Evolutionary conservation across 2,888 invertebrate genomes (phyloP), one percentile per base, ranked within the genome.

Genomic region (Mimachlamys varia): DNA sequence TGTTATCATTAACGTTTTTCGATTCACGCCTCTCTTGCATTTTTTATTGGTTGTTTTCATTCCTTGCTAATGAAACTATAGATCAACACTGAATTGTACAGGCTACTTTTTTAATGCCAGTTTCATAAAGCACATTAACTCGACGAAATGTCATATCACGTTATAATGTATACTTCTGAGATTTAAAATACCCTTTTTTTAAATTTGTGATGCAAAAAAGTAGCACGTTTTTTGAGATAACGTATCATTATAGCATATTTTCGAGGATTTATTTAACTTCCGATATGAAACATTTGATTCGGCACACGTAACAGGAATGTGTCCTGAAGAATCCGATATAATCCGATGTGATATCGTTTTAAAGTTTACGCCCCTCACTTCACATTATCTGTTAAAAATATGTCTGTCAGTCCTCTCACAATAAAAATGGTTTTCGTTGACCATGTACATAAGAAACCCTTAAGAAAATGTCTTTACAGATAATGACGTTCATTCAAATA

Each of bases 211-310:
- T n/a, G 12, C 22, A 62, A 62, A 62, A 19, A 62, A 5, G 22
- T n/a, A 62, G 7, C n/a, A n/a, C 62, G 62, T 62, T 27, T n/a
- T n/a, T 62, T 4, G 5, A 15, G 27, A n/a, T 22, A 19, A 10
- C 62, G 13, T 62, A 62, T 62, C 62, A 62, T 62, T n/a, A 62
- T 62, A n/a, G 10, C 62, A 62, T 62, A 62, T n/a, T n/a, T 62
- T n/a, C 0, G n/a, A 27, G n/a, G n/a, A 62, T 62, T 62, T 62
- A 4, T 1, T 62, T n/a, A 4, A 10, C 12, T 62, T 62, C n/a
- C 19, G 19, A 53, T 53, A 53, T 19, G 53, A 53, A 50, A 53
- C 53, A 53, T 17, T 53, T 53, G 13, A 53, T 53, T 53, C 19
- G 7, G 3, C 44, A 44, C 44, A 44, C 44, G 7, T 44, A 44